These are phyloP conservation scores for Pipistrellus pygmaeus DNA, from an alignment of 2,797 vertebrate genomes.

Conservation along the genomic window DNA sequence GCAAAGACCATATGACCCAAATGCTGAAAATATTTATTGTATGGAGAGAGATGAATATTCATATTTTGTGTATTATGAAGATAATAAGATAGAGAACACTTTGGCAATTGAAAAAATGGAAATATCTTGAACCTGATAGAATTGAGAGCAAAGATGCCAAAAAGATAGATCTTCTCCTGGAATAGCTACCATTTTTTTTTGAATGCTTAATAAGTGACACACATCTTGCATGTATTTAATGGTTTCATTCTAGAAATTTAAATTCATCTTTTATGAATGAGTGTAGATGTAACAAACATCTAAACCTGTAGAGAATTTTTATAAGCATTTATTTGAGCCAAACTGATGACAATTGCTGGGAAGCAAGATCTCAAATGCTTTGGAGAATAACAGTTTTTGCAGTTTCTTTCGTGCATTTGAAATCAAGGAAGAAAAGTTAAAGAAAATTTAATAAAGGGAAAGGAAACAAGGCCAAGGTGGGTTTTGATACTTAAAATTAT, in stretches of 20 bases:
- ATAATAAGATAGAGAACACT: background rate
- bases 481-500: background rate
- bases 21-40: background rate
- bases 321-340: background rate
- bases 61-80: background rate
- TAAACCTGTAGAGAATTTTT: background rate
- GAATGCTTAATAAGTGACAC: background rate
- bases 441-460: background rate
- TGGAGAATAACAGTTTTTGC: background rate
- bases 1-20: background rate
- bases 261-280: background rate
- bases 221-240: background rate
- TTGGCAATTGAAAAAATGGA: background rate
- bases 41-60: background rate
- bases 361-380: background rate
- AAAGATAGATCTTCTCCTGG: background rate
- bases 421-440: background rate
- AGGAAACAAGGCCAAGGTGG: background rate
- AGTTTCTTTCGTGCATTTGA: background rate
- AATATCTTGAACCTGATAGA: constrained; percentile 6
- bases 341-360: background rate
- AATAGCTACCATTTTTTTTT: constrained; percentile 9
- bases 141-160: background rate
- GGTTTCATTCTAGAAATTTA: background rate
- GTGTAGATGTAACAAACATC: background rate